Evolutionary conservation across 2,797 vertebrate species (phyloP).

Genomic region (Basileuterus tristriatus): DNA sequence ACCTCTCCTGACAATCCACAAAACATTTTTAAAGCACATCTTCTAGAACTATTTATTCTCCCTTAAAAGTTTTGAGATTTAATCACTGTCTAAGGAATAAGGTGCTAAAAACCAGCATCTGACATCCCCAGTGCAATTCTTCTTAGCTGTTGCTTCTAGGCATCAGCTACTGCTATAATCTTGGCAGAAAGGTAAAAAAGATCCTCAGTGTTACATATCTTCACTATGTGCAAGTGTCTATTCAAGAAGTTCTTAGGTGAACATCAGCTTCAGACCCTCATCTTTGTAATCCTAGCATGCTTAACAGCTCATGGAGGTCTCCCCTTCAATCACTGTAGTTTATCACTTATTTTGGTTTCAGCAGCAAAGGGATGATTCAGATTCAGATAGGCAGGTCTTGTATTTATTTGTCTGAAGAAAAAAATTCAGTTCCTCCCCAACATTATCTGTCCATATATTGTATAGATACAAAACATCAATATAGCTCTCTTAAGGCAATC

Average conservation of each 20-base stretch:
- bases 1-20: not conserved
- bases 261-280: not conserved
- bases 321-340: not conserved
- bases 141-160: not conserved
- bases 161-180: not conserved
- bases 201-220: not conserved
- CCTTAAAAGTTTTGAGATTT: not conserved
- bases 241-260: not conserved
- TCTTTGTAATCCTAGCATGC: not conserved
- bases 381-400: not conserved
- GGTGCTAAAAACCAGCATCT: not conserved
- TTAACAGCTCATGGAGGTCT: not conserved
- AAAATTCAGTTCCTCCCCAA: not conserved
- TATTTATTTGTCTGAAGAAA: not conserved
- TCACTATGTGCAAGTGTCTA: not conserved
- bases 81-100: not conserved
- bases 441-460: not conserved
- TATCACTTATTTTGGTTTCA: not conserved
- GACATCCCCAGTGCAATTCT: not conserved
- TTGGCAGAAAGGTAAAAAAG: not conserved
- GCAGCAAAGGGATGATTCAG: not conserved
- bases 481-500: not conserved
- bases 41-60: not conserved
- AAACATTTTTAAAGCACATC: not conserved
- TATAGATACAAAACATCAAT: not conserved